phyloP scores from a whole-genome alignment of 1,140 invertebrate genomes.

The Neodiprion lecontei region DNA sequence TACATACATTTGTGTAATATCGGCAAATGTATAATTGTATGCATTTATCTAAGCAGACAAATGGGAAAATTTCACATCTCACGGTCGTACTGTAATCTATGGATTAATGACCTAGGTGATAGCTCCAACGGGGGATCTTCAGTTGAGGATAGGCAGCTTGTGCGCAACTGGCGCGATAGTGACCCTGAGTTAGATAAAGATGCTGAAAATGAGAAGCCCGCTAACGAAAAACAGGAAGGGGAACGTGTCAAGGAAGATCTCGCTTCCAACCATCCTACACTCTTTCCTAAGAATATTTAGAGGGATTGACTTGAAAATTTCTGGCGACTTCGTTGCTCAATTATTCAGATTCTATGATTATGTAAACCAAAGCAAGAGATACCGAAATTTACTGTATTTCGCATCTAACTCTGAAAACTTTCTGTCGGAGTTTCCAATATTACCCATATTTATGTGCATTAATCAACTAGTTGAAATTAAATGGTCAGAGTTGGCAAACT shows the following conservation, averaged over 20 bases:
- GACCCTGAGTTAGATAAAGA: conserved; percentile 30
- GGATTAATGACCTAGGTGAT: conserved; percentile 34
- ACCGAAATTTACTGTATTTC: neutral
- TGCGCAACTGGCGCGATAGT: conserved; percentile 18
- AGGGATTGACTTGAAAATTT: conserved; percentile 4
- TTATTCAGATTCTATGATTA: neutral
- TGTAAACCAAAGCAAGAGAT: conserved; percentile 5
- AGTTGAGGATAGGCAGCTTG: conserved; percentile 15
- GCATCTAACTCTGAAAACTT: conserved; percentile 2
- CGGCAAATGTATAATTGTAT: too few species aligned
- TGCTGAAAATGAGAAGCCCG: conserved; percentile 36
- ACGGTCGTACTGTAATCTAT: neutral
- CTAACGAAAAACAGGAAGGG: conserved; percentile 36
- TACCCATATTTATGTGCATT: conserved; percentile 10
- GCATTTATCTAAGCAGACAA: too few species aligned
- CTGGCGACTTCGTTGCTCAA: neutral
- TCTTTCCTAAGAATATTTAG: conserved; percentile 21
- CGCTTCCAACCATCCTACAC: conserved; percentile 22
- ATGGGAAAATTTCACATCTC: too few species aligned
- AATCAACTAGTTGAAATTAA: too few species aligned
- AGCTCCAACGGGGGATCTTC: conserved; percentile 38
- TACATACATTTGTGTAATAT: too few species aligned
- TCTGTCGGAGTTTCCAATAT: conserved; percentile 8
- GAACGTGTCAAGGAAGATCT: conserved; percentile 34
- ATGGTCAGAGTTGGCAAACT: too few species aligned